Percentiles rank a stretch among this genome's conserved stretches.
phyloP scores from a whole-genome alignment of 35 echinoderm and acorn worm genomes.

The Lytechinus pictus region DNA sequence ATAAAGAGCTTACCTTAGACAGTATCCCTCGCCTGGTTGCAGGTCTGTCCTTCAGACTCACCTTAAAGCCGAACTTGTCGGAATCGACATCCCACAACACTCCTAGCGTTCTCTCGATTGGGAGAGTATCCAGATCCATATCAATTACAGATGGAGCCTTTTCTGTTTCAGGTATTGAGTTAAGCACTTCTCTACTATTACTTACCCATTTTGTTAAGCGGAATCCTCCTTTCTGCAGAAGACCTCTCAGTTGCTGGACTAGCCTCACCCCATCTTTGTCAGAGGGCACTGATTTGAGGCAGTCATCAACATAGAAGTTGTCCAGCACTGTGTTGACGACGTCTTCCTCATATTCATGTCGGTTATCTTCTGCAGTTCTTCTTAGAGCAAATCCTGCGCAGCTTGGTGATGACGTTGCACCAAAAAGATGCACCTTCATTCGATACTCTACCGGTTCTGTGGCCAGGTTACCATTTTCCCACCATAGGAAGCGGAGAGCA shows the following conservation, averaged over 20 bases:
- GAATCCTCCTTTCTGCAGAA: slow-evolving; percentile 15
- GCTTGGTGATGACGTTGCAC: slow-evolving; percentile 60
- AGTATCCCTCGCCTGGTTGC: slow-evolving; percentile 60
- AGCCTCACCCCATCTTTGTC: slow-evolving; percentile 27
- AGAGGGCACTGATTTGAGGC: slow-evolving; percentile 50
- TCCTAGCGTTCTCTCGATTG: slow-evolving; percentile 45
- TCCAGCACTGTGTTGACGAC: neutral
- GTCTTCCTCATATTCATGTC: slow-evolving; percentile 1
- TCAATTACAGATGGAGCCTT: neutral
- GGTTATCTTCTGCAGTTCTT: slow-evolving; percentile 54
- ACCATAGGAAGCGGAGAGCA: slow-evolving; percentile 62
- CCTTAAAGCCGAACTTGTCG: slow-evolving; percentile 66
- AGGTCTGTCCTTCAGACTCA: neutral
- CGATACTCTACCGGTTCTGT: slow-evolving; percentile 28
- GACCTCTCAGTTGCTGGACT: neutral
- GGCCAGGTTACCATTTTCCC: slow-evolving; percentile 33
- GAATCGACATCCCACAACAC: slow-evolving; percentile 36
- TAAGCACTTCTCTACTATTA: slow-evolving; percentile 45
- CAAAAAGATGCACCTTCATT: slow-evolving; percentile 59
- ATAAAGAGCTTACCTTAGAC: slow-evolving; percentile 60
- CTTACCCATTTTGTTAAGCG: slow-evolving; percentile 51
- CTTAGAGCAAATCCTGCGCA: slow-evolving; percentile 58
- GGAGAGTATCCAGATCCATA: slow-evolving; percentile 44
- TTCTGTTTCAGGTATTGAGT: slow-evolving; percentile 29
- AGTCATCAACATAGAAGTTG: slow-evolving; percentile 74